Evolutionary conservation across 2,113 vertebrate genomes (phyloP).

Genomic region (Tinamus guttatus): DNA sequence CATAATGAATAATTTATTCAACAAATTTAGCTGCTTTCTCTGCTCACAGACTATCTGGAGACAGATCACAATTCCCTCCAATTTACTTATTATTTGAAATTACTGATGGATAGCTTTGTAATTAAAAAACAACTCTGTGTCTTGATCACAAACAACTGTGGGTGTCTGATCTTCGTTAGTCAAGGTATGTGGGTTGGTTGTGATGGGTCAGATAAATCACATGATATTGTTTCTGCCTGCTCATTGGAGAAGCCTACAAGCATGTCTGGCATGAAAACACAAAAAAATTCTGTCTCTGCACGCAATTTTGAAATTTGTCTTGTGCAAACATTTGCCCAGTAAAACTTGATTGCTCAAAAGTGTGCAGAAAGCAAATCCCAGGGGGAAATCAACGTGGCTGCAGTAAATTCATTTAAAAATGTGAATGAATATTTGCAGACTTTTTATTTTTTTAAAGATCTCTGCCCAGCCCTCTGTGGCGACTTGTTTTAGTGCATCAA

Average conservation of each 20-base stretch:
- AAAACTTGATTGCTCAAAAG: conserved; percentile 71
- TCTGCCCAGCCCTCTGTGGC: background rate
- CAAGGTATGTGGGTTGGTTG: conserved; percentile 66
- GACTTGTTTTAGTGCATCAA: background rate
- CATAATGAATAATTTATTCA: conserved; percentile 78
- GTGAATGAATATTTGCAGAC: conserved; percentile 62
- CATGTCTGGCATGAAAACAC: conserved; percentile 65
- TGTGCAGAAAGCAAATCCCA: conserved; percentile 68
- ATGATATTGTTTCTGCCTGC: conserved; percentile 64
- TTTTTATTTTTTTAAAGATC: background rate
- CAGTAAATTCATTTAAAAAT: conserved; percentile 68
- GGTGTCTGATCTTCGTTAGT: conserved; percentile 68
- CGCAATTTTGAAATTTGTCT: conserved; percentile 72
- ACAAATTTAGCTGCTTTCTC: conserved; percentile 77
- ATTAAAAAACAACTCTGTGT: conserved; percentile 74
- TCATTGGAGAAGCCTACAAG: conserved; percentile 66
- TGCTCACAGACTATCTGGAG: conserved; percentile 76
- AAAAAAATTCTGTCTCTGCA: conserved; percentile 63
- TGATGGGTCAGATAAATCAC: conserved; percentile 72
- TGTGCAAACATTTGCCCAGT: conserved; percentile 73
- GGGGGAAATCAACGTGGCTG: conserved; percentile 46
- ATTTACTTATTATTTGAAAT: conserved; percentile 78
- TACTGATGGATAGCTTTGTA: conserved; percentile 76
- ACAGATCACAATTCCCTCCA: conserved; percentile 76
- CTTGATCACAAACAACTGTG: conserved; percentile 71